phyloP scores from a whole-genome alignment of 2,113 vertebrate genomes.

The Aptenodytes forsteri region DNA sequence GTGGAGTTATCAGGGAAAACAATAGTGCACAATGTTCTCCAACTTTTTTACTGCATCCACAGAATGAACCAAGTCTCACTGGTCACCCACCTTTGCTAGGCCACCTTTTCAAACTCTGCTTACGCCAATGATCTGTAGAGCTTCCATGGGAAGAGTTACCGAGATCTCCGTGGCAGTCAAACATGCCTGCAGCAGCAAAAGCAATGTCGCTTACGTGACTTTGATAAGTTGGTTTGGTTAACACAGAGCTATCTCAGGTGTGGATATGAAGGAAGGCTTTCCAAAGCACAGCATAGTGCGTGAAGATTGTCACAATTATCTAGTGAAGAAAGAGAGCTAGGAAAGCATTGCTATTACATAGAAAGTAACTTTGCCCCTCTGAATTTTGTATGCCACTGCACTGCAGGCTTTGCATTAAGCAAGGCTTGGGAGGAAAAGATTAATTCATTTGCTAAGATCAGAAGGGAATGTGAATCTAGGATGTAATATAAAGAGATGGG shows the following conservation, averaged over 20 bases:
- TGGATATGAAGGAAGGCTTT: neutral
- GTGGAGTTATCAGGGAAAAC: neutral
- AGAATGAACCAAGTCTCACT: neutral
- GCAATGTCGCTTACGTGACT: accelerated
- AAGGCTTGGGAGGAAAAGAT: neutral
- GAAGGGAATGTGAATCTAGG: neutral
- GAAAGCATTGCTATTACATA: neutral
- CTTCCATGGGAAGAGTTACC: accelerated
- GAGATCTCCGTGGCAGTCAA: neutral
- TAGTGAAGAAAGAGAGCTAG: neutral
- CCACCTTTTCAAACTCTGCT: neutral
- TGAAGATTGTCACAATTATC: neutral
- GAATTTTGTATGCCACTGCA: neutral
- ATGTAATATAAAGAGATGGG: neutral
- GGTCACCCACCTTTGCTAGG: neutral
- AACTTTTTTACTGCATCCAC: neutral
- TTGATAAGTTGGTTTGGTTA: neutral
- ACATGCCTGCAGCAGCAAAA: neutral
- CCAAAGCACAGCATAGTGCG: neutral
- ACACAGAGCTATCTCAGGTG: neutral
- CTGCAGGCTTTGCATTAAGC: neutral
- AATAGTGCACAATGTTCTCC: neutral
- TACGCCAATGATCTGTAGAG: accelerated
- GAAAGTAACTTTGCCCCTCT: neutral
- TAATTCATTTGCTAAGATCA: neutral